Base-by-base conservation (phyloP, 1,140 invertebrate species). In the Ectropis grisescens region DNA sequence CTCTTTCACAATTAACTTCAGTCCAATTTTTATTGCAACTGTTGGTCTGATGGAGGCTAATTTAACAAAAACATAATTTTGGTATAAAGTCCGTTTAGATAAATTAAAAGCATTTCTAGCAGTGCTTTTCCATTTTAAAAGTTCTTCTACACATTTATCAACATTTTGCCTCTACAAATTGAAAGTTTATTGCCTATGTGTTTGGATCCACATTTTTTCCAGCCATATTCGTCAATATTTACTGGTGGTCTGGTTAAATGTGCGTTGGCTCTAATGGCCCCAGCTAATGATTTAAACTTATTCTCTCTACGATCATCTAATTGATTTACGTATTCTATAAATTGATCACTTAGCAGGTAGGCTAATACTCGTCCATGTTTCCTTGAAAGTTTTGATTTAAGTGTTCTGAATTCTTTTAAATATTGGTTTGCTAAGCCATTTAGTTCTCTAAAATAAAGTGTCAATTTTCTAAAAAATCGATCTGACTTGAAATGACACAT, bases 381-480 rank as follows among this genome's bases (percentile, higher is more conserved):
- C n/a, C 3, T 19, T 19, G 8, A 10, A 6, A 44, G 33, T 19
- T 35, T 13, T 7, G 35, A 33, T 6, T 43, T 8, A 1, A 33
- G 16, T 19, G 16, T 19, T 19, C 8, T 19, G 3, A 19, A 8
- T 19, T 19, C 8, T 3, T 19, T 19, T 19, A 3, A 4, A 8
- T 23, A 13, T 1, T 11, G 5, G 8, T 9, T 40, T 9, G 56
- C 60, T 13, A 70, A 38, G 14, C 62, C 62, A 14, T 40, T 19
- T 0, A 40, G n/a, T 37, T 69, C 59, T 7, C 39, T 37, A 32
- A 69, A 72, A 31, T 67, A 72, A 15, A 69, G n/a, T 9, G 13
- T 29, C 6, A 72, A 29, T 14, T 45, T 47, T 10, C 41, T 44
- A 7, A 69, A 22, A 32, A 69, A 72, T 8, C 44, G 26, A 19